Conservation (phyloP, 2,888 invertebrate genomes). For the Hemaris fuciformis region DNA sequence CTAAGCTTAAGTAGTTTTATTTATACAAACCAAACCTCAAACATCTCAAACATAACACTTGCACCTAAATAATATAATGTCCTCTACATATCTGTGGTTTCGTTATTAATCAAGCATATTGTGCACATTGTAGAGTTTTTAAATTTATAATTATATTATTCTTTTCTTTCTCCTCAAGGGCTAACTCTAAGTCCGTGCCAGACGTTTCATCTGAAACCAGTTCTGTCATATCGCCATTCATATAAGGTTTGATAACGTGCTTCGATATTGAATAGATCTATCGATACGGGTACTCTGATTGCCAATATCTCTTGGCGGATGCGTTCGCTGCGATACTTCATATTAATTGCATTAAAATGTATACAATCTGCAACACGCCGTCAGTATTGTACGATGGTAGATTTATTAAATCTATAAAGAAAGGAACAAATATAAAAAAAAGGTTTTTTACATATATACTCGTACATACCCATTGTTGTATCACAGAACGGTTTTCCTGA, state of each 20-base stretch:
- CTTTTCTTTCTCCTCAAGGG: background rate
- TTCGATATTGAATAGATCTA: constrained; percentile 52
- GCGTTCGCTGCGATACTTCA: constrained; percentile 6
- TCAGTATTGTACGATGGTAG: background rate
- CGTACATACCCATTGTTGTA: too few species aligned
- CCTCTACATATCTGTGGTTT: too few species aligned
- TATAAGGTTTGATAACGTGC: constrained; percentile 45
- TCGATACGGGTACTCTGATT: constrained; percentile 36
- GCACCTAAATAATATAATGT: too few species aligned
- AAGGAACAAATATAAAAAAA: too few species aligned
- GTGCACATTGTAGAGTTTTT: too few species aligned
- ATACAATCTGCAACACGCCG: background rate
- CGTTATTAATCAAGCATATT: too few species aligned
- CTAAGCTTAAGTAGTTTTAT: too few species aligned
- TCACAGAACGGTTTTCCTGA: too few species aligned
- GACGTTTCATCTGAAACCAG: constrained; percentile 36
- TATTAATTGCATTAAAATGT: constrained; percentile 11
- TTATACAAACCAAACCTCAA: too few species aligned
- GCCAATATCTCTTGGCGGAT: constrained; percentile 23
- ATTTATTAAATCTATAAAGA: background rate
- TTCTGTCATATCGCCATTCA: constrained; percentile 46
- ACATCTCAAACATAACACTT: too few species aligned
- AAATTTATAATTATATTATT: background rate
- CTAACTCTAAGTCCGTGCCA: constrained; percentile 27
- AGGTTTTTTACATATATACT: too few species aligned